A percentile compares a stretch with the other conserved stretches of the same genome.
Conservation (phyloP, 2,888 invertebrate species). For the Cenopis cana region DNA sequence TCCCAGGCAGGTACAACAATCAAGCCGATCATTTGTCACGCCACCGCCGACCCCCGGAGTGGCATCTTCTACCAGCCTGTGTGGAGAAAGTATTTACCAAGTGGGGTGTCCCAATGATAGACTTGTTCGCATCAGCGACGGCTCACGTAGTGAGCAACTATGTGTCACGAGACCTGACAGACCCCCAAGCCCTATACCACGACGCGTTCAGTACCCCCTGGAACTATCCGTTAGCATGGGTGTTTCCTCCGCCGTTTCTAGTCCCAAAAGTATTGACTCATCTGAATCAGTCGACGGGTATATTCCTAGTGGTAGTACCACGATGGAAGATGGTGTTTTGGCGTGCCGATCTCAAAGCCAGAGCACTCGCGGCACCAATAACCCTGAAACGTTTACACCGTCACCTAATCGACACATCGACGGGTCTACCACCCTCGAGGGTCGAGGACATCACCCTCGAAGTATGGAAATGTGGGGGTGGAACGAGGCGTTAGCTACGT, state of each 20-base stretch:
- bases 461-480: slow-evolving; percentile 54
- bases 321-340: slow-evolving; percentile 48
- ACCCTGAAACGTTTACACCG: slow-evolving; percentile 43
- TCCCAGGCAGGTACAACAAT: too few species aligned
- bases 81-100: slow-evolving; percentile 42
- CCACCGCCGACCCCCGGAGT: too few species aligned
- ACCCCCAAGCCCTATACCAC: slow-evolving; percentile 17
- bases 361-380: slow-evolving; percentile 49
- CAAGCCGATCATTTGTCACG: too few species aligned
- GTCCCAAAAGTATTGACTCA: slow-evolving; percentile 31
- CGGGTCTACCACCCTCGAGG: slow-evolving; percentile 46
- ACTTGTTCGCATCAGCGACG: slow-evolving; percentile 46
- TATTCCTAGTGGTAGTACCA: slow-evolving; percentile 45
- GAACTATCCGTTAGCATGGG: slow-evolving; percentile 31
- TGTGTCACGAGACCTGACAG: slow-evolving; percentile 52
- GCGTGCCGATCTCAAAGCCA: slow-evolving; percentile 51
- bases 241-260: slow-evolving; percentile 29
- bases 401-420: slow-evolving; percentile 47
- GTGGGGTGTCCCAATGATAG: slow-evolving; percentile 40
- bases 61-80: slow-evolving; percentile 47
- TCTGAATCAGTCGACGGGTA: slow-evolving; percentile 28
- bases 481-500: slow-evolving; percentile 38
- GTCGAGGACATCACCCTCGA: slow-evolving; percentile 45
- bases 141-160: slow-evolving; percentile 52
- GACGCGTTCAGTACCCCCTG: slow-evolving; percentile 34